Conservation (phyloP, 2,888 invertebrate species). For the Thalpophila matura region DNA sequence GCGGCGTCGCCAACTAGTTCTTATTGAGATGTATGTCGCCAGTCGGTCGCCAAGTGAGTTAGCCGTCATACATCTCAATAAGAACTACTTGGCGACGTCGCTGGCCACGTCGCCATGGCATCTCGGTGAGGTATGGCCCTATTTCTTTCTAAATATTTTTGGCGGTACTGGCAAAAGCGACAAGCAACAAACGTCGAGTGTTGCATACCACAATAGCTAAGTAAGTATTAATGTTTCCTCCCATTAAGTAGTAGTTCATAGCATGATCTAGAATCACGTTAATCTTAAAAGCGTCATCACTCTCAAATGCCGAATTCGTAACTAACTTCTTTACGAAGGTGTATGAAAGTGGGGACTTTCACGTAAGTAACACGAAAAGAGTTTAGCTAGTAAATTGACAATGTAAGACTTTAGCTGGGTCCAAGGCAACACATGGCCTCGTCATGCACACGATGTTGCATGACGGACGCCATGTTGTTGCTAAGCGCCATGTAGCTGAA, state of each 20-base stretch:
- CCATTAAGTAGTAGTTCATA: conserved; percentile 3
- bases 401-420: neutral
- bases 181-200: neutral
- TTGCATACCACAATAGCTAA: neutral
- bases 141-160: neutral
- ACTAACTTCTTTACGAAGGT: neutral
- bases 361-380: neutral
- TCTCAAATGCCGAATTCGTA: neutral
- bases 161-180: neutral
- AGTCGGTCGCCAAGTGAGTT: too few relatives aligned
- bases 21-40: too few relatives aligned
- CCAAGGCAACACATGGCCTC: too few relatives aligned
- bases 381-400: neutral
- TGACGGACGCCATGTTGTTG: too few relatives aligned
- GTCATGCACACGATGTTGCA: too few relatives aligned
- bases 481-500: too few relatives aligned
- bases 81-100: too few relatives aligned
- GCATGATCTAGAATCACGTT: neutral
- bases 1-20: too few relatives aligned
- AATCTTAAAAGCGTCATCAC: too few relatives aligned
- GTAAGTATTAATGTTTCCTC: conserved; percentile 13
- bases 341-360: conserved; percentile 4
- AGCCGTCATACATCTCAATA: too few relatives aligned
- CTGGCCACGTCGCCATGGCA: too few relatives aligned
- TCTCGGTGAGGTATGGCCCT: too few relatives aligned